These are phyloP conservation scores for Sphecodes monilicornis DNA, from an alignment of 2,888 invertebrate genomes.

Conservation along the genomic window DNA sequence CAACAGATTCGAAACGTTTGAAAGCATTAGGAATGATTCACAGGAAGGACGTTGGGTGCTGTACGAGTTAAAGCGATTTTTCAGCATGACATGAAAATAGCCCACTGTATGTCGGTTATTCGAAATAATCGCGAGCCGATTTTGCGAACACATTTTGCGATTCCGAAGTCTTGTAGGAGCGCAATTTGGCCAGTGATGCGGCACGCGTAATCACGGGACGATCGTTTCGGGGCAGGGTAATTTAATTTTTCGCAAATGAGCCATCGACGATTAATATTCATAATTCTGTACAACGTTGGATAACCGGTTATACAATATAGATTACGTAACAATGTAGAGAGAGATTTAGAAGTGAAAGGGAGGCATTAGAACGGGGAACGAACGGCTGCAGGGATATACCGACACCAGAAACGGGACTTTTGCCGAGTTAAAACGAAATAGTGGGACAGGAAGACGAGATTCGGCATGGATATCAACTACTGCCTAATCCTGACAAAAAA, in stretches of 20 bases:
- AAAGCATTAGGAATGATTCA: too few species aligned
- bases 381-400: slow-evolving; percentile 25
- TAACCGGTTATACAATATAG: slow-evolving; percentile 52
- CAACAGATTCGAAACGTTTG: too few species aligned
- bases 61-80: too few species aligned
- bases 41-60: too few species aligned
- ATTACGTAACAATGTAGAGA: slow-evolving; percentile 46
- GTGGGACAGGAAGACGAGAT: slow-evolving; percentile 72
- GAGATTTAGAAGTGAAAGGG: slow-evolving; percentile 54
- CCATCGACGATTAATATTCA: slow-evolving; percentile 54
- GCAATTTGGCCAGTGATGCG: slow-evolving; percentile 28
- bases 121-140: background rate
- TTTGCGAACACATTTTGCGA: too few species aligned
- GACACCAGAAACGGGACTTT: slow-evolving; percentile 48
- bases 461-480: slow-evolving; percentile 74
- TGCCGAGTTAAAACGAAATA: slow-evolving; percentile 40
- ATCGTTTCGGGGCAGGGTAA: slow-evolving; percentile 37
- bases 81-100: too few species aligned
- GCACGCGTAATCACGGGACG: slow-evolving; percentile 34
- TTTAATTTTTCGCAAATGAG: slow-evolving; percentile 55
- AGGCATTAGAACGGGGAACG: slow-evolving; percentile 38
- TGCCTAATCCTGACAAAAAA: slow-evolving; percentile 66
- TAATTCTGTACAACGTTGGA: slow-evolving; percentile 44
- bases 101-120: too few species aligned
- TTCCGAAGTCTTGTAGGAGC: background rate